A percentile compares a stretch with the other conserved stretches of the same genome.
Evolutionary conservation across 2,113 vertebrate species (phyloP).

Genomic region (Datnioides undecimradiatus): DNA sequence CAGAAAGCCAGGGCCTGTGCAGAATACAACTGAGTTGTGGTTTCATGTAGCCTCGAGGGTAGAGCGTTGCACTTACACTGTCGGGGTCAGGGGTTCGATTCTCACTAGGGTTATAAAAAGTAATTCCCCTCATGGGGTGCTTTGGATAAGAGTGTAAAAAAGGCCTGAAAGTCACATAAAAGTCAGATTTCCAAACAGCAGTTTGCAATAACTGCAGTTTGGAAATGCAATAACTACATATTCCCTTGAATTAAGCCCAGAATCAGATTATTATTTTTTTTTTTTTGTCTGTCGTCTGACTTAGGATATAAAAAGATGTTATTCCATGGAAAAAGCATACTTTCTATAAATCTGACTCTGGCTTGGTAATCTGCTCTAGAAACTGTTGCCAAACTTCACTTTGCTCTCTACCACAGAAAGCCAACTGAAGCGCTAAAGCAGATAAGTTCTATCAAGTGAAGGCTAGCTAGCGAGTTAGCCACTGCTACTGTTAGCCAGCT

Average conservation of each 20-base stretch:
- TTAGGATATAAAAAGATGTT: no score
- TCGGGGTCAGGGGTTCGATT: slow-evolving; percentile 7
- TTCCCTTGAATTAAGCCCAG: not conserved
- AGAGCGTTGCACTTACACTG: slow-evolving; percentile 23
- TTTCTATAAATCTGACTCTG: no score
- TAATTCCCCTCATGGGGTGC: not conserved
- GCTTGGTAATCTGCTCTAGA: not conserved
- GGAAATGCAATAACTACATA: not conserved
- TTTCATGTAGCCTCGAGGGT: not conserved
- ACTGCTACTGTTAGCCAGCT: not conserved
- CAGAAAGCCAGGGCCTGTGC: slow-evolving; percentile 24
- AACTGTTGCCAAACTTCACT: not conserved
- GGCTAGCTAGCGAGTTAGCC: not conserved
- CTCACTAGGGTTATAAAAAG: slow-evolving; percentile 9
- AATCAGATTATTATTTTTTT: not conserved
- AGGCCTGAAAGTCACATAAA: not conserved
- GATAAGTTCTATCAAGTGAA: no score
- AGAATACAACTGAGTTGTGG: slow-evolving; percentile 2
- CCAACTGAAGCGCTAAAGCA: not conserved
- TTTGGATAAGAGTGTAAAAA: not conserved
- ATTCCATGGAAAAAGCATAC: no score
- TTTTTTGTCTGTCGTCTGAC: no score
- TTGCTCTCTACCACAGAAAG: not conserved
- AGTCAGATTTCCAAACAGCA: not conserved
- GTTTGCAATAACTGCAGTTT: not conserved